A percentile compares a stretch with the other conserved stretches of the same genome.
These are phyloP conservation scores for Beris chalybata DNA, from an alignment of 2,888 invertebrate species.

Conservation along the genomic window DNA sequence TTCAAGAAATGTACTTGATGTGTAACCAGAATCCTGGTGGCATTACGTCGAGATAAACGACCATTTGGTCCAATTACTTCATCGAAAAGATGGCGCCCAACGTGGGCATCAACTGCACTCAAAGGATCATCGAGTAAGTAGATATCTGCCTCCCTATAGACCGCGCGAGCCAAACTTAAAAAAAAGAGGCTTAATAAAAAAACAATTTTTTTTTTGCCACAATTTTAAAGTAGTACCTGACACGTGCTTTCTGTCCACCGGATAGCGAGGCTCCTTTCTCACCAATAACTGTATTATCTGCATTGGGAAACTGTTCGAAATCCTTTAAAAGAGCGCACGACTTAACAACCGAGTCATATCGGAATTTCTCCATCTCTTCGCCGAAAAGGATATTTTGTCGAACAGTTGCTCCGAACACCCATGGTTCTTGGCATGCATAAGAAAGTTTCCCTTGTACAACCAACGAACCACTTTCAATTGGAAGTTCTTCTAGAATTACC, in stretches of 20 bases:
- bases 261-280: constrained; percentile 64
- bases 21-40: constrained; percentile 72
- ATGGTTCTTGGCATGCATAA: constrained; percentile 84
- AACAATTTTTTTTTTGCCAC: neutral
- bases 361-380: constrained; percentile 45
- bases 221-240: constrained; percentile 50
- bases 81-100: constrained; percentile 70
- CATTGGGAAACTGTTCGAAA: constrained; percentile 59
- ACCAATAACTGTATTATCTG: constrained; percentile 63
- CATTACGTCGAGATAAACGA: constrained; percentile 57
- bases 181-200: neutral
- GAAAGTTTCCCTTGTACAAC: constrained; percentile 66
- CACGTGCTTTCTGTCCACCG: constrained; percentile 71
- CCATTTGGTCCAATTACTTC: constrained; percentile 63
- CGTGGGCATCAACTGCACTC: constrained; percentile 73
- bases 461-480: constrained; percentile 59
- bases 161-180: constrained; percentile 41
- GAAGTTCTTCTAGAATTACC: constrained; percentile 73
- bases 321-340: constrained; percentile 58
- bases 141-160: constrained; percentile 64
- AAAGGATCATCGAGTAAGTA: constrained; percentile 76
- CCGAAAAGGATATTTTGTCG: constrained; percentile 89
- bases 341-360: constrained; percentile 54
- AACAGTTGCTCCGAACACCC: constrained; percentile 77
- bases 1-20: constrained; percentile 74